Evolutionary conservation across 2,113 vertebrate species (phyloP), one percentile per base, ranked within the genome.

Genomic region (Muntiacus reevesi): DNA sequence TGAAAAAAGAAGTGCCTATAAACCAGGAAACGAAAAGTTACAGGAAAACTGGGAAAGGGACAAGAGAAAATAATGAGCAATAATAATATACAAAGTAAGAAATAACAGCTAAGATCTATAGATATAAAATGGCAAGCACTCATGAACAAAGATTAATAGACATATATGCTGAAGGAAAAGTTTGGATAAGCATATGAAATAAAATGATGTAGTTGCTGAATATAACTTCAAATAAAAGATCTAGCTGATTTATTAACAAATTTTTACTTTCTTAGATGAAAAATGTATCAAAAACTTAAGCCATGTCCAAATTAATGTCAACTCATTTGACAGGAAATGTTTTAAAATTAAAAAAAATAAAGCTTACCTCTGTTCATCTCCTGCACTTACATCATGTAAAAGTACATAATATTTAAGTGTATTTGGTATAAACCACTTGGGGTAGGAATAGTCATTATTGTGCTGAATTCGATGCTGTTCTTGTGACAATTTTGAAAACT

Each of bases 381-480:
- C 99, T 62, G 99, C 97, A 93, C 99, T 99, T 95, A 99, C 99
- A 98, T 99, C 99, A 50, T 99, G 99, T 79, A 99, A 98, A 57
- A 99, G 98, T 78, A 99, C 99, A 2, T 99, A 99, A 98, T 99
- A 99, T 98, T 99, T 99, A 55, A 99, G 99, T 0, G 99, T 99
- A 98, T 99, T 99, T 96, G 99, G 99, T 98, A 99, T 99, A 97
- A 99, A 99, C 99, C 99, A 99, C 87, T 99, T 99, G 50, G 99
- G 99, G 98, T 99, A 99, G 0, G 98, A 99, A 98, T 99, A 99
- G 82, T 99, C 99, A 97, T 98, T 99, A 87, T 99, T 99, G 98
- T 99, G 99, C 97, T 99, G 99, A 98, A 99, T 99, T 97, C 99
- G 99, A 99, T 99, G 99, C 90, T 99, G 99, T 74, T 99, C 99